Evolutionary conservation across 2,888 invertebrate genomes (phyloP), one percentile per base, ranked within the genome.

Genomic region (Branchellion lobata): DNA sequence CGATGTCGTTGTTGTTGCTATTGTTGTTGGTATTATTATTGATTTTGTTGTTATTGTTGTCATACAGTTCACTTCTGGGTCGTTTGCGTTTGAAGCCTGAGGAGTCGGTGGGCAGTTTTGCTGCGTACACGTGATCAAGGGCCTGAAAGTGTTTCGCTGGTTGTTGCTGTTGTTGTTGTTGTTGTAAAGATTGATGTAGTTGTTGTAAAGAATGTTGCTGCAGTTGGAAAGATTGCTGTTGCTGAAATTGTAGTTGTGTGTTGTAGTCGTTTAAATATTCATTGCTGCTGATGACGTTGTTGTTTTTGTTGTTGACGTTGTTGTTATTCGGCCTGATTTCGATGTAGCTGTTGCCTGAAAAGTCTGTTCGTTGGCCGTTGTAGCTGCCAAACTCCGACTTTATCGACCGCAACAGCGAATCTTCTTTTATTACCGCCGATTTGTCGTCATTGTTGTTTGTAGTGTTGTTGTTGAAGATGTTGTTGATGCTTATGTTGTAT

Each of bases 111-210:
- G 77, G 77, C 14, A 77, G 57, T 57, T 77, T 77, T n/a, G 77
- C 77, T 0, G 77, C 77, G 40, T 77, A 77, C 1, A 47, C 77
- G 29, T 77, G 77, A 29, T 77, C 77, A 29, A 34, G 29, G 5
- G 14, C 21, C 34, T 77, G 51, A 36, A n/a, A 47, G 21, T 73
- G 3, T 40, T 24, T 8, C 21, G 36, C 5, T 29, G 8, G 31
- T 8, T 40, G 29, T 31, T 33, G 29, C 29, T 3, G 27, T 51
- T 53, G 1, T 51, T 29, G 53, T 27, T 40, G 53, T 51, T 75
- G 29, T 34, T 53, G 18, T 57, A 24, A 36, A 40, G n/a, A 65
- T 65, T 65, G 65, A 11, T 11, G 29, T 27, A 5, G 65, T 11
- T 65, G 65, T 65, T 65, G 65, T 27, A 27, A 8, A 11, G 5